Percentiles rank a stretch among this genome's conserved stretches.
These are phyloP conservation scores for Melanerpes formicivorus DNA, from an alignment of 2,113 vertebrate species.

Conservation along the genomic window DNA sequence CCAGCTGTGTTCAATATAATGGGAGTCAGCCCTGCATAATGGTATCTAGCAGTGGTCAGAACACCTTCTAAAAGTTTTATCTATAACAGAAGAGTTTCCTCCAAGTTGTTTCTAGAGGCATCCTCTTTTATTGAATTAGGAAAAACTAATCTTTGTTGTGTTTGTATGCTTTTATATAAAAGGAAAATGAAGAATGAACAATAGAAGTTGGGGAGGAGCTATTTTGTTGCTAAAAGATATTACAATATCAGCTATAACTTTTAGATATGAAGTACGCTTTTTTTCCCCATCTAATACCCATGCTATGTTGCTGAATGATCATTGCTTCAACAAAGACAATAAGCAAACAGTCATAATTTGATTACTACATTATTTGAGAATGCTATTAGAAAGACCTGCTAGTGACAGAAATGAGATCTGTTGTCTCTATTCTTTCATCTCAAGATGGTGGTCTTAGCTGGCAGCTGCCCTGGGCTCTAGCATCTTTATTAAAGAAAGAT, in stretches of 20 bases:
- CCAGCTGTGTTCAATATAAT: conserved; percentile 4
- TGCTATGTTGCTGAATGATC: background rate
- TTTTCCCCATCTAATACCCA: background rate
- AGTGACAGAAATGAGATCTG: background rate
- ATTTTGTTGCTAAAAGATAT: background rate
- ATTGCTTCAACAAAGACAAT: background rate
- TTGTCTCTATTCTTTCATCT: background rate
- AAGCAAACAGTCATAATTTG: background rate
- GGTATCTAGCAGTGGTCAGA: background rate
- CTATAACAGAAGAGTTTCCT: background rate
- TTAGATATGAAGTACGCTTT: background rate
- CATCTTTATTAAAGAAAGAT: background rate
- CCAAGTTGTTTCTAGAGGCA: background rate
- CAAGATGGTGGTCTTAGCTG: background rate
- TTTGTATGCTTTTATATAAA: background rate
- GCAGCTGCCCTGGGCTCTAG: conserved; percentile 1
- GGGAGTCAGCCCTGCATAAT: background rate
- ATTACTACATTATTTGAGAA: background rate
- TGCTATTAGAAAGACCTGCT: background rate
- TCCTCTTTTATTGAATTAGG: background rate
- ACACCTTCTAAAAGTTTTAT: background rate
- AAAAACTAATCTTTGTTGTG: background rate
- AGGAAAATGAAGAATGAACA: background rate
- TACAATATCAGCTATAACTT: background rate
- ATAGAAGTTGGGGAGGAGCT: background rate